Evolutionary conservation across 2,113 vertebrate species (phyloP).

Genomic region (Zapus hudsonius): DNA sequence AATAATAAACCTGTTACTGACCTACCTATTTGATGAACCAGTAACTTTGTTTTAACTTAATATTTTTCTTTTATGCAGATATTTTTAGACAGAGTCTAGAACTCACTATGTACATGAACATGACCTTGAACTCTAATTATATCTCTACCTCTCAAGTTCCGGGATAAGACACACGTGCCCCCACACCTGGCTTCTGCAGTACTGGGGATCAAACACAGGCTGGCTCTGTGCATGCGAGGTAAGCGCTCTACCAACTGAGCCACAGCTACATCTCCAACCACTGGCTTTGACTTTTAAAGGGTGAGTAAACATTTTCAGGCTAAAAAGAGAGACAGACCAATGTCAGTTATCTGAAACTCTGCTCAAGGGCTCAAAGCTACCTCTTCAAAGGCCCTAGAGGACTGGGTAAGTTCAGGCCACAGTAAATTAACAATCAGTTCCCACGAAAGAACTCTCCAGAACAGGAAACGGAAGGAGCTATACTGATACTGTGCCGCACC

Average conservation of each 20-base stretch:
- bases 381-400: neutral
- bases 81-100: neutral
- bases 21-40: neutral
- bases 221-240: neutral
- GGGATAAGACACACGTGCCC: neutral
- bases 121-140: neutral
- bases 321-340: neutral
- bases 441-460: neutral
- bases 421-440: neutral
- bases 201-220: neutral
- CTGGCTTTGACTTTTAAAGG: constrained; percentile 1
- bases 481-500: fast-evolving
- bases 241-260: no score
- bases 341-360: neutral
- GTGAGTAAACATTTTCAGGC: neutral
- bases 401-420: neutral
- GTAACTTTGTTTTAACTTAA: neutral
- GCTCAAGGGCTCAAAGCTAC: neutral
- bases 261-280: no score
- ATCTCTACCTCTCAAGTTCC: neutral
- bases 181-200: no score
- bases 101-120: neutral
- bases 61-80: neutral
- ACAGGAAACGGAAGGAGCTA: neutral
- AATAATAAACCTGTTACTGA: neutral